These are phyloP conservation scores for Phyllostomus discolor DNA, from an alignment of 2,113 vertebrate species.

Conservation along the genomic window DNA sequence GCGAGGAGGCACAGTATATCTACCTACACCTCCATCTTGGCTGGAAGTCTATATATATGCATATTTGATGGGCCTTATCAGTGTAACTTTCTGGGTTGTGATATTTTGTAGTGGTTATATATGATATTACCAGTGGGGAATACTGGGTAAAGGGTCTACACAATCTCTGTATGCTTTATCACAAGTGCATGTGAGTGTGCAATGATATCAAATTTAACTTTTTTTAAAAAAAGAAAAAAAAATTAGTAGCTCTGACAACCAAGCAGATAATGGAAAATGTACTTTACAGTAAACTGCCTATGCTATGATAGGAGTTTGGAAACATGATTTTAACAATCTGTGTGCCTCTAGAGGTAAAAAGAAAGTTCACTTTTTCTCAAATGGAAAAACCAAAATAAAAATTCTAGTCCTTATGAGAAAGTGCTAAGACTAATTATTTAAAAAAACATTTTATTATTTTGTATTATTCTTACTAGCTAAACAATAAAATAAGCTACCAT, in stretches of 20 bases:
- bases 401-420: neutral
- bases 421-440: neutral
- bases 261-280: neutral
- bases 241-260: neutral
- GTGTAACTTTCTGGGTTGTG: neutral
- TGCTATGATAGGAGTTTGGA: neutral
- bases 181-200: neutral
- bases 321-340: neutral
- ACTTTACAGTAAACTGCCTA: neutral
- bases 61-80: no score
- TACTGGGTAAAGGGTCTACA: neutral
- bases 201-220: neutral
- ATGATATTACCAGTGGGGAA: neutral
- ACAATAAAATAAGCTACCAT: neutral
- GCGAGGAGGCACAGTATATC: no score
- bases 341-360: neutral
- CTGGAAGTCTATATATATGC: no score
- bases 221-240: neutral
- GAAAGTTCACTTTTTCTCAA: neutral
- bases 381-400: neutral
- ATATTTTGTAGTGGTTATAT: neutral
- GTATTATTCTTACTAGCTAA: neutral
- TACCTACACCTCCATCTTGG: no score
- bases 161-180: neutral
- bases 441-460: neutral